Conservation (phyloP, 1,140 invertebrate species). For the Helicoverpa zea region DNA sequence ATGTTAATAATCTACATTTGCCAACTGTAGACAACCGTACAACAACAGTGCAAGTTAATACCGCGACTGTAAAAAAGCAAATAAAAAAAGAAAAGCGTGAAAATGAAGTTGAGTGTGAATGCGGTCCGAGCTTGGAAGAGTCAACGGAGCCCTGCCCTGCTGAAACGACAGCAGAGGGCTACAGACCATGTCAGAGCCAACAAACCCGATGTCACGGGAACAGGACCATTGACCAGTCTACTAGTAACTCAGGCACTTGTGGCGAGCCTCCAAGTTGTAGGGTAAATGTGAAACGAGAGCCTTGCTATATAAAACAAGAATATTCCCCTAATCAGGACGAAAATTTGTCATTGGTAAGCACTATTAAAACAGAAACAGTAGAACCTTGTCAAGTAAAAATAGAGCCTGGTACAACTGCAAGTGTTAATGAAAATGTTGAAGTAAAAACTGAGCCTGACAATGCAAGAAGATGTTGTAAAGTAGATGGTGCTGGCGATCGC, state of each 20-base stretch:
- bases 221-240: neutral
- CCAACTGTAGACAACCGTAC: slow-evolving; percentile 1
- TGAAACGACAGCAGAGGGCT: slow-evolving; percentile 48
- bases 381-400: slow-evolving; percentile 59
- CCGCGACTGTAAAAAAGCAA: slow-evolving; percentile 43
- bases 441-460: slow-evolving; percentile 69
- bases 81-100: slow-evolving; percentile 63
- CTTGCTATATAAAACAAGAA: neutral
- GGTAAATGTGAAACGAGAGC: slow-evolving; percentile 59
- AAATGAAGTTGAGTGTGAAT: slow-evolving; percentile 53
- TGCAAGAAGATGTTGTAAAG: slow-evolving; percentile 59
- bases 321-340: neutral
- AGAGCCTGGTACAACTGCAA: slow-evolving; percentile 54
- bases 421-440: slow-evolving; percentile 53
- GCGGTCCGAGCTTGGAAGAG: slow-evolving; percentile 49
- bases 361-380: slow-evolving; percentile 57
- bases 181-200: slow-evolving; percentile 59
- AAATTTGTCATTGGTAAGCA: slow-evolving; percentile 5
- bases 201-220: slow-evolving; percentile 58
- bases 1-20: slow-evolving; percentile 9
- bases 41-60: slow-evolving; percentile 15
- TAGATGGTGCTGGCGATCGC: slow-evolving; percentile 65
- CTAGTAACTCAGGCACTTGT: slow-evolving; percentile 52
- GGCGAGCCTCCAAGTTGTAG: slow-evolving; percentile 37
- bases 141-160: slow-evolving; percentile 45